Evolutionary conservation across 2,888 invertebrate species (phyloP).

Genomic region (Ophonus ardosiacus): DNA sequence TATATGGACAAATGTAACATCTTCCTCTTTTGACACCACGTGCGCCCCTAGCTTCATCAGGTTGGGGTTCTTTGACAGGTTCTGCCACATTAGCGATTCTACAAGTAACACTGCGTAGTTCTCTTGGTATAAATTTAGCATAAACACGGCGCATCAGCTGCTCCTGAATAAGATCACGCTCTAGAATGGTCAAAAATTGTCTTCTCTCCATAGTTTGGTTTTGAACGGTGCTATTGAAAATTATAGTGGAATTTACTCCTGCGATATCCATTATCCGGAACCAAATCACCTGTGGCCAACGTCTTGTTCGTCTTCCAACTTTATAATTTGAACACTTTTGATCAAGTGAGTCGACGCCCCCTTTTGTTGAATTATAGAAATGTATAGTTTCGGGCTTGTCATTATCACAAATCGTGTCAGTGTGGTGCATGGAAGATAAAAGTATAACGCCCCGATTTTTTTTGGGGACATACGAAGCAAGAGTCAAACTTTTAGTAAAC

Average conservation of each 20-base stretch:
- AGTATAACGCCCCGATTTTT: constrained; percentile 61
- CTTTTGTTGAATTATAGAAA: constrained; percentile 34
- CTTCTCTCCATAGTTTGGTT: not conserved
- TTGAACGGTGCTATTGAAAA: not conserved
- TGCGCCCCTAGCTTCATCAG: constrained; percentile 1
- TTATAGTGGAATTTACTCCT: constrained; percentile 18
- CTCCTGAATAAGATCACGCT: constrained; percentile 7
- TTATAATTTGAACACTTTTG: constrained; percentile 30
- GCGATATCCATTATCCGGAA: constrained; percentile 29
- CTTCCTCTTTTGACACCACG: not conserved
- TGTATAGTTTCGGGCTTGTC: constrained; percentile 53
- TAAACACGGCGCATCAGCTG: constrained; percentile 3
- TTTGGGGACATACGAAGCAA: constrained; percentile 61
- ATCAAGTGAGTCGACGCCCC: constrained; percentile 41
- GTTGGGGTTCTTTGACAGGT: constrained; percentile 7
- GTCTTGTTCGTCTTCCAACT: constrained; percentile 22
- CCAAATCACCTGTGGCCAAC: constrained; percentile 27
- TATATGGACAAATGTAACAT: constrained; percentile 1
- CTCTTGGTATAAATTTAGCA: constrained; percentile 9
- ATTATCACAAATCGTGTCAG: constrained; percentile 42
- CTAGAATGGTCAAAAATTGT: constrained; percentile 1
- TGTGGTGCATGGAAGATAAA: constrained; percentile 66
- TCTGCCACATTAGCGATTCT: constrained; percentile 5
- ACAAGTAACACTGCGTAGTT: constrained; percentile 13
- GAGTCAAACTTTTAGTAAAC: constrained; percentile 65